Conservation (phyloP, 1,140 invertebrate species). For the Halictus rubicundus region DNA sequence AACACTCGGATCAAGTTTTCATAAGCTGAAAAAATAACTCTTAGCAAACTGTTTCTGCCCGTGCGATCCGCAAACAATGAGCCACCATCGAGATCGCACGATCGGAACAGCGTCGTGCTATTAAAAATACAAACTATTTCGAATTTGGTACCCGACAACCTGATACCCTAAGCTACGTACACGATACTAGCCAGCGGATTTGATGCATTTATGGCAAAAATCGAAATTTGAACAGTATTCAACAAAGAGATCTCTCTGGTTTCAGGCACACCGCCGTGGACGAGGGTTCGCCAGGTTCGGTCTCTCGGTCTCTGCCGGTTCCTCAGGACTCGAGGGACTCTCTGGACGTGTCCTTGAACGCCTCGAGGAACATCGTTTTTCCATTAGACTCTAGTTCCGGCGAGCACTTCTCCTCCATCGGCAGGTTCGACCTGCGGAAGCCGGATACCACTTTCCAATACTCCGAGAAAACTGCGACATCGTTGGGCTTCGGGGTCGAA, state of each 20-base stretch:
- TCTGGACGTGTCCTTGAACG: conserved; percentile 15
- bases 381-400: conserved; percentile 3
- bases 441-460: background rate
- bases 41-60: too few species aligned
- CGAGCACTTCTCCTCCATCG: background rate
- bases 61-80: too few species aligned
- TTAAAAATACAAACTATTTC: too few species aligned
- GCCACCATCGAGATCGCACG: background rate
- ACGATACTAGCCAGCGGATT: too few species aligned
- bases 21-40: too few species aligned
- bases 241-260: conserved; percentile 14
- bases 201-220: too few species aligned
- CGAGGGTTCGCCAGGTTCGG: conserved; percentile 67
- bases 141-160: too few species aligned
- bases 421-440: conserved; percentile 2
- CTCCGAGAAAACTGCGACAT: background rate
- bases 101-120: too few species aligned
- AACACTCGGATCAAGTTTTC: too few species aligned
- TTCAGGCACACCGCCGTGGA: conserved; percentile 71
- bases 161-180: too few species aligned
- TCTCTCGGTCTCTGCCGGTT: conserved; percentile 25
- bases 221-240: too few species aligned
- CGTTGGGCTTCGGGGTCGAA: background rate
- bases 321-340: conserved; percentile 19
- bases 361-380: conserved; percentile 16